phyloP scores from a whole-genome alignment of 2,797 vertebrate species.

The Hyperoplus lanceolatus region DNA sequence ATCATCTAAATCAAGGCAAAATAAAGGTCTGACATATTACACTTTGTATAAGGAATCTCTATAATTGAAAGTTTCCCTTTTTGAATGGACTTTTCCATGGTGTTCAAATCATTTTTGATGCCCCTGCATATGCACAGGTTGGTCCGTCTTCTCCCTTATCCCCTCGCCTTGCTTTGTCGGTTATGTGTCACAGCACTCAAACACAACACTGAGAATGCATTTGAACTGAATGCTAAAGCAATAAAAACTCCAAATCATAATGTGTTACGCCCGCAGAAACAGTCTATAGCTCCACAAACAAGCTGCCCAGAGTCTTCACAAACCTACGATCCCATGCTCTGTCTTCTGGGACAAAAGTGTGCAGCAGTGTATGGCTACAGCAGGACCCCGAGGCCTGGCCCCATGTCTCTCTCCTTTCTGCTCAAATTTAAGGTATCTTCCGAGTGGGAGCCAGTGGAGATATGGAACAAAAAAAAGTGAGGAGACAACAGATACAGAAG shows the following conservation, averaged over 20 bases:
- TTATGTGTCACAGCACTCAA: conserved; percentile 8
- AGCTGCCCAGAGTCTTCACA: conserved; percentile 45
- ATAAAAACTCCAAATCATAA: conserved; percentile 53
- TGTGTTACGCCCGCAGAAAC: conserved; percentile 40
- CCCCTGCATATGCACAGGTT: neutral
- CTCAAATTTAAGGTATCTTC: conserved; percentile 69
- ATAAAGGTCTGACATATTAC: too few relatives aligned
- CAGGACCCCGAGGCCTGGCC: conserved; percentile 55
- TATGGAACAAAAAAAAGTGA: conserved; percentile 40
- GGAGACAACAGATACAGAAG: conserved; percentile 45
- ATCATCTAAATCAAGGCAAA: too few relatives aligned
- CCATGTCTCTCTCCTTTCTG: conserved; percentile 44
- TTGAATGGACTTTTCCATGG: too few relatives aligned
- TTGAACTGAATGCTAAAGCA: conserved; percentile 29
- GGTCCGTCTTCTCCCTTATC: neutral
- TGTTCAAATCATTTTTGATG: too few relatives aligned
- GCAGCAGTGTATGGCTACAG: conserved; percentile 38
- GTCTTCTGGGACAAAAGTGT: conserved; percentile 69
- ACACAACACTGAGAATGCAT: conserved; percentile 17
- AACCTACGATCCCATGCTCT: conserved; percentile 52
- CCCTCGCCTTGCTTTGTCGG: neutral
- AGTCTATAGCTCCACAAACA: conserved; percentile 49
- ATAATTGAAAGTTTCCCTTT: too few relatives aligned
- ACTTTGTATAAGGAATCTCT: too few relatives aligned
- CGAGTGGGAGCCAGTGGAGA: conserved; percentile 43